Base-by-base conservation (phyloP, 2,113 vertebrate species). In the Colossoma macropomum region DNA sequence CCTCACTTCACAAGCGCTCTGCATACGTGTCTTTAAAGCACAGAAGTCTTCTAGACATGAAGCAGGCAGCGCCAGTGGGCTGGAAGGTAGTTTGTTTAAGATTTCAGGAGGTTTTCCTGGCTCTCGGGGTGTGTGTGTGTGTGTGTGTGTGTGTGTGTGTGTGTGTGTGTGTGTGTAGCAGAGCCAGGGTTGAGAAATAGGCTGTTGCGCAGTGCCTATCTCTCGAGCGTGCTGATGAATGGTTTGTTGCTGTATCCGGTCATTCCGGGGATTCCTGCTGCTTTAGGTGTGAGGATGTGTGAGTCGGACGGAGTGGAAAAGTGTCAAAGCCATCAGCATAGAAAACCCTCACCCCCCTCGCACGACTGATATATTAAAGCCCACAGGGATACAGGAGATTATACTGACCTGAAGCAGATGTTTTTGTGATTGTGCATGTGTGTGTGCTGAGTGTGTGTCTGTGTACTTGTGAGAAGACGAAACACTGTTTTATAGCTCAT, bases 41-140 rank as follows among this genome's bases (percentile, higher is more conserved):
- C 62, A 32, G 66, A 59, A 56, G 23, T 59, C 15, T 28, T 56
- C 27, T 52, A 59, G 77, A 90, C 70, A 52, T 27, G 25, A 85
- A 86, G 28, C 80, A 86, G 83, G 45, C 77, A 56, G 6, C 6
- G 1, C 19, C 21, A 21, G 48, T 56, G 74, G 34, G 23, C 38
- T 38, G 54, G 74, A 50, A 45, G 63, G 69, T 79, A 54, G 72
- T 79, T 87, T 87, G 54, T 83, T 78, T 81, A 85, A 84, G 78
- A 85, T 62, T 81, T 56, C 19, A 63, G 72, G 80, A 54, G 34
- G 62, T 70, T 72, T 63, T 75, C 27, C 25, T 62, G n/a, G 19
- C 65, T 48, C 54, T 45, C 77, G 32, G 50, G 9, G 32, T n/a
- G n/a, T n/a, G n/a, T n/a, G n/a, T n/a, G n/a, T n/a, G n/a, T n/a